Conservation (phyloP, 2,113 vertebrate genomes). For the Heliornis fulica region DNA sequence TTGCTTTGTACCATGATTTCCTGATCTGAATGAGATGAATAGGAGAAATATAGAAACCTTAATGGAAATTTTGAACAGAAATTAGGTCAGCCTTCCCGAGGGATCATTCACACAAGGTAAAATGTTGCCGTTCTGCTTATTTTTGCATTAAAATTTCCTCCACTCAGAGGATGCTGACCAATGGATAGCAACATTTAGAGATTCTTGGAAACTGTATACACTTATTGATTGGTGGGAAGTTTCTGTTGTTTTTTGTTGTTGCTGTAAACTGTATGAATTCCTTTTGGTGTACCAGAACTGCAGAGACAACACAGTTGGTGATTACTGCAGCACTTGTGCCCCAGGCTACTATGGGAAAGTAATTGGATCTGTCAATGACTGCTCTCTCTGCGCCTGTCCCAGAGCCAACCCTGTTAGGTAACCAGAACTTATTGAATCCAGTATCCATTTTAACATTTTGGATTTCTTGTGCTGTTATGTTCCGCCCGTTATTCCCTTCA, state of each 20-base stretch:
- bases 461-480: neutral
- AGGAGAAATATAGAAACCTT: neutral
- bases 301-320: conserved; percentile 83
- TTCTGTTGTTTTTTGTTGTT: neutral
- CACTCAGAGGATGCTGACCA: neutral
- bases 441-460: neutral
- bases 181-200: neutral
- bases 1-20: neutral
- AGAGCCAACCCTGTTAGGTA: conserved; percentile 81
- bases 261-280: conserved; percentile 7
- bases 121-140: neutral
- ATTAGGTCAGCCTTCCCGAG: neutral
- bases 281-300: conserved; percentile 77
- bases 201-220: neutral
- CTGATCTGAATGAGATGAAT: neutral
- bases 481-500: neutral
- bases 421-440: neutral
- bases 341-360: conserved; percentile 85
- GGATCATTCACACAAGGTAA: neutral
- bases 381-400: conserved; percentile 89
- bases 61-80: neutral
- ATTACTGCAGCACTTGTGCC: conserved; percentile 81
- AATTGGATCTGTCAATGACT: conserved; percentile 80
- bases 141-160: neutral
- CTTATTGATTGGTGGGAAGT: neutral